phyloP scores from a whole-genome alignment of 2,113 vertebrate genomes.

The Indicator indicator region DNA sequence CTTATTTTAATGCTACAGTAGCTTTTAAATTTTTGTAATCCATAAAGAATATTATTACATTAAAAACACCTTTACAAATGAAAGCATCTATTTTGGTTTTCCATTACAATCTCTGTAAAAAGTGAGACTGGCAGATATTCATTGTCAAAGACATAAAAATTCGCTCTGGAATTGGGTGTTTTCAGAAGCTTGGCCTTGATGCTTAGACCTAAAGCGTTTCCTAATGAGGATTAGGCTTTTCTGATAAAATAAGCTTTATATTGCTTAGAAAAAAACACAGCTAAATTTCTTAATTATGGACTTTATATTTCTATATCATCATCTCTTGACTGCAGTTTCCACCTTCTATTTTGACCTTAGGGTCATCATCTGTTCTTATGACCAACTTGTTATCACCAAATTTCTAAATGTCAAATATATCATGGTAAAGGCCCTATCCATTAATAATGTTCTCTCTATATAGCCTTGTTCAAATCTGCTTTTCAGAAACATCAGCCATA shows the following conservation, averaged over 20 bases:
- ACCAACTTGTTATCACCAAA: neutral
- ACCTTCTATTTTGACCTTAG: neutral
- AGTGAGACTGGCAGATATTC: no score
- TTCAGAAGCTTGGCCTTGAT: neutral
- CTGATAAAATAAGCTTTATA: neutral
- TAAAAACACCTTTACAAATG: neutral
- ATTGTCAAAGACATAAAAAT: neutral
- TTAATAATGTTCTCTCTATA: neutral
- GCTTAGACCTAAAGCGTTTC: neutral
- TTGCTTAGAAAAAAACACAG: neutral
- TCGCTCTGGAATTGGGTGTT: neutral
- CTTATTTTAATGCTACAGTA: neutral
- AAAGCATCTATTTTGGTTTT: neutral
- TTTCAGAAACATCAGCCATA: neutral
- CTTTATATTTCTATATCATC: neutral
- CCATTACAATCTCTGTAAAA: neutral
- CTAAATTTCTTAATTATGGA: neutral
- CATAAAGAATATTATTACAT: neutral
- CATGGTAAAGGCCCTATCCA: neutral
- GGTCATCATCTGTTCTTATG: neutral
- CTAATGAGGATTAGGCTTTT: neutral
- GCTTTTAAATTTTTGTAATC: neutral
- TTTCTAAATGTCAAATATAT: neutral
- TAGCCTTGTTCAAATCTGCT: neutral
- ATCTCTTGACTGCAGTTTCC: neutral